These are phyloP conservation scores for Squalus acanthias DNA, from an alignment of 2,797 vertebrate genomes.

Conservation along the genomic window DNA sequence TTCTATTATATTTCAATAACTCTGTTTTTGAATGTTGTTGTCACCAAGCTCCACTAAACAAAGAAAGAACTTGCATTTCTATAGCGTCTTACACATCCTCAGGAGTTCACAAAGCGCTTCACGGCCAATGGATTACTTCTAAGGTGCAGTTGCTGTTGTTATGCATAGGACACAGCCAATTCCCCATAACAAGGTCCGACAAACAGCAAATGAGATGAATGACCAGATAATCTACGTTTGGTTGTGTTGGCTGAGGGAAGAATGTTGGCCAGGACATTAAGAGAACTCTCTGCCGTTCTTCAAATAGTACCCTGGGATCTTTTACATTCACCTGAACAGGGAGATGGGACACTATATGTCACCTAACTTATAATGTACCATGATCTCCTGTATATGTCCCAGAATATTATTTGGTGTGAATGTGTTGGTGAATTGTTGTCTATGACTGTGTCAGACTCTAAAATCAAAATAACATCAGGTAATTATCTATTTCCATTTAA, in stretches of 20 bases:
- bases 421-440: not conserved
- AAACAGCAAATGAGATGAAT: not conserved
- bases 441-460: not conserved
- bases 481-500: not conserved
- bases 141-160: not conserved
- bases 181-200: not conserved
- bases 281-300: not conserved
- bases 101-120: not conserved
- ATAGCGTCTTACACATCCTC: not conserved
- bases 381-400: not conserved
- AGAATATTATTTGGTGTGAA: not conserved
- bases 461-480: not conserved
- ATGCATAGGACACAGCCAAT: not conserved
- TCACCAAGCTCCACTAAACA: not conserved
- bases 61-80: not conserved
- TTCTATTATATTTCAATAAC: not conserved
- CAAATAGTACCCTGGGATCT: not conserved
- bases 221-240: not conserved
- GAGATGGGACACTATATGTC: not conserved
- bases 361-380: not conserved
- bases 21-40: not conserved
- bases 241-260: not conserved
- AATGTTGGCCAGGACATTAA: not conserved
- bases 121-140: not conserved
- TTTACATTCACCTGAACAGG: not conserved